Conservation (phyloP, 2,113 vertebrate species). For the Egretta garzetta region DNA sequence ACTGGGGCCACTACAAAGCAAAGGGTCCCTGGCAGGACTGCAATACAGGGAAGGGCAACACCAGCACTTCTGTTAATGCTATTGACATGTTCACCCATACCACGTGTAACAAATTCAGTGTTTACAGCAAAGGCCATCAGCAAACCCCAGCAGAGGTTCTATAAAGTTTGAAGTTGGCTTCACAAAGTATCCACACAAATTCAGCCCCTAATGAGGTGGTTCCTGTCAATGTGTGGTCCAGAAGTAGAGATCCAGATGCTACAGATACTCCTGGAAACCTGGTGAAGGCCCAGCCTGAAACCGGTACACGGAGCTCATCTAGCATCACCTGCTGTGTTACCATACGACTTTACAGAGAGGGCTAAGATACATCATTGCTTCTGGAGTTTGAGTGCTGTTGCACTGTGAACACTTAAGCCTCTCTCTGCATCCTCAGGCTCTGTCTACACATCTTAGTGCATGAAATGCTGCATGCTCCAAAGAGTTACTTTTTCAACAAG, state of each 20-base stretch:
- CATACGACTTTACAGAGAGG: neutral
- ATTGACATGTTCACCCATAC: neutral
- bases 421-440: neutral
- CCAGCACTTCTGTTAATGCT: neutral
- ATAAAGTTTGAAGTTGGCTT: neutral
- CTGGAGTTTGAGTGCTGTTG: neutral
- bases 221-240: neutral
- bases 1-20: neutral
- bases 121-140: neutral
- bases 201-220: neutral
- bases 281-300: neutral
- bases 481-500: neutral
- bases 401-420: neutral
- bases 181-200: neutral
- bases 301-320: neutral
- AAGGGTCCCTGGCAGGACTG: neutral
- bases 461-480: neutral
- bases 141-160: neutral
- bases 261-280: neutral
- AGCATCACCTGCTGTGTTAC: neutral
- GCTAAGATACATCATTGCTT: neutral
- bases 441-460: neutral
- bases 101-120: neutral
- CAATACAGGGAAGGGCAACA: neutral
- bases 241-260: neutral